phyloP scores from a whole-genome alignment of 2,797 vertebrate genomes.

The Ara ararauna region DNA sequence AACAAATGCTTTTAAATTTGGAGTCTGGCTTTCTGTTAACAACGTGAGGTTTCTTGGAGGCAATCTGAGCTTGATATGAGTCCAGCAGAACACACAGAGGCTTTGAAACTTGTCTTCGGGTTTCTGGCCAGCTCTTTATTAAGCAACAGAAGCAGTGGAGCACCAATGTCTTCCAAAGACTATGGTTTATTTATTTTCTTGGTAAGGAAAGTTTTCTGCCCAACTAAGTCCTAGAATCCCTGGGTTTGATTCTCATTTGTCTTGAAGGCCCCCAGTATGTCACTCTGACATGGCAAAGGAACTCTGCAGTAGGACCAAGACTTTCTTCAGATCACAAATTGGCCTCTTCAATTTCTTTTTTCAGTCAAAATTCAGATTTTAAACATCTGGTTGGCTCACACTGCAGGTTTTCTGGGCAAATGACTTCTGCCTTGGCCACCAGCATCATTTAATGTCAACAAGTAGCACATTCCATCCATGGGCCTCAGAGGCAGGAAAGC shows the following conservation, averaged over 20 bases:
- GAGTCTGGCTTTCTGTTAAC: neutral
- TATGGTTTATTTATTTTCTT: constrained; percentile 1
- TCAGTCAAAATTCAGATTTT: neutral
- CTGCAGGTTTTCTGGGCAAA: neutral
- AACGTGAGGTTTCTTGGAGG: neutral
- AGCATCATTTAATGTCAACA: neutral
- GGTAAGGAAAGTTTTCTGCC: neutral
- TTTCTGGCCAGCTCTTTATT: constrained; percentile 1
- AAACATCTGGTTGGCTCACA: neutral
- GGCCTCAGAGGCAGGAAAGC: neutral
- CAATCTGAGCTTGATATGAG: neutral
- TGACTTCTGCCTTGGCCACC: neutral
- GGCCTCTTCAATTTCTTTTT: neutral
- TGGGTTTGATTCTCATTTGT: neutral
- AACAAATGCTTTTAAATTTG: neutral
- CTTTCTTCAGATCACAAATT: neutral
- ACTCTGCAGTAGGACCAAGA: neutral
- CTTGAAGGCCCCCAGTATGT: neutral
- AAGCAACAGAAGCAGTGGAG: neutral
- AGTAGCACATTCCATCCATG: neutral
- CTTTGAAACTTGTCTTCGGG: constrained; percentile 35
- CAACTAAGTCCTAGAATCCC: neutral
- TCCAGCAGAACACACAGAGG: constrained; percentile 13
- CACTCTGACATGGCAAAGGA: neutral
- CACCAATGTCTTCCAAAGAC: neutral